A percentile compares a stretch with the other conserved stretches of the same genome.
Evolutionary conservation across 2,888 invertebrate genomes (phyloP).

Genomic region (Monoplex corrugatus): DNA sequence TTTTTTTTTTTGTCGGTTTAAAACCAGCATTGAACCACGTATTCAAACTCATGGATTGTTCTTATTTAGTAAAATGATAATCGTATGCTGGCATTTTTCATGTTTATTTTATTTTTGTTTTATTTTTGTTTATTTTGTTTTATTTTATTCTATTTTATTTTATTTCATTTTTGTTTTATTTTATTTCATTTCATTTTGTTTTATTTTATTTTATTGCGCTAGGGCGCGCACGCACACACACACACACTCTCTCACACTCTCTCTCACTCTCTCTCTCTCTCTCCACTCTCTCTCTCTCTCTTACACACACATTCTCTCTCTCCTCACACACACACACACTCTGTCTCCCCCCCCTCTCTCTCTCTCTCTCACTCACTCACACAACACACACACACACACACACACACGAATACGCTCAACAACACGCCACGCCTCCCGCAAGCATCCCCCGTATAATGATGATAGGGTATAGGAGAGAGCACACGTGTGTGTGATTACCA

Average conservation of each 20-base stretch:
- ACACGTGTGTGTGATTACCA: too few relatives aligned
- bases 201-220: not conserved
- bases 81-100: too few relatives aligned
- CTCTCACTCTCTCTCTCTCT: conserved; percentile 8
- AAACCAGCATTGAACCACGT: too few relatives aligned
- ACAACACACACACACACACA: not conserved
- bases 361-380: not conserved
- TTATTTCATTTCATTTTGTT: too few relatives aligned
- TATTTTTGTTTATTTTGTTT: too few relatives aligned
- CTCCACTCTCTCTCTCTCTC: not conserved
- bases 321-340: not conserved
- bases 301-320: not conserved
- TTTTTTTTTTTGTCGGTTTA: too few relatives aligned
- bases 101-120: too few relatives aligned
- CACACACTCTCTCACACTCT: conserved; percentile 29
- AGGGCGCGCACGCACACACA: not conserved
- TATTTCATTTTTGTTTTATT: too few relatives aligned
- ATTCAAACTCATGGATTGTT: too few relatives aligned
- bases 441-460: not conserved
- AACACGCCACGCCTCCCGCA: not conserved
- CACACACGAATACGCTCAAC: not conserved
- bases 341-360: not conserved
- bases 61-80: too few relatives aligned
- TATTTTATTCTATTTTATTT: too few relatives aligned
- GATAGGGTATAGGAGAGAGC: too few relatives aligned